Evolutionary conservation across 2,888 invertebrate species (phyloP).

Genomic region (Drosophila sordidapex): DNA sequence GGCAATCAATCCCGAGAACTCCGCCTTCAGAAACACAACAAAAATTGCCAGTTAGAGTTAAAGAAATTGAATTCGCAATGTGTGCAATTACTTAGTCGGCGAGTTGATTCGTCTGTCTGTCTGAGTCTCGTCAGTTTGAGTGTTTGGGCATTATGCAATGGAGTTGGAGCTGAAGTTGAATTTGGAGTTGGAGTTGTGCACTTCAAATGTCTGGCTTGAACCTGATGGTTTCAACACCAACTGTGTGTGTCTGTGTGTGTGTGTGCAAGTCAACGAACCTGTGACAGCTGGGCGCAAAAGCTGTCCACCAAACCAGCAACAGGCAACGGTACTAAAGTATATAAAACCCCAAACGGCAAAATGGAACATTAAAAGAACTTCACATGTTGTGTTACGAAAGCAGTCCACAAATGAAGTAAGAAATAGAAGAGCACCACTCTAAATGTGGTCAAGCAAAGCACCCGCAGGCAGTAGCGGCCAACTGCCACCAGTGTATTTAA

Average conservation of each 20-base stretch:
- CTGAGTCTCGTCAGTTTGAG: slow-evolving; percentile 11
- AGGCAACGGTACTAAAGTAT: slow-evolving; percentile 66
- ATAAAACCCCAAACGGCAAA: slow-evolving; percentile 67
- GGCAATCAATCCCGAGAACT: slow-evolving; percentile 8
- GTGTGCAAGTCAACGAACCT: slow-evolving; percentile 71
- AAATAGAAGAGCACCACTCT: slow-evolving; percentile 4
- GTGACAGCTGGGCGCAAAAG: slow-evolving; percentile 74
- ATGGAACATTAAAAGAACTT: slow-evolving; percentile 67
- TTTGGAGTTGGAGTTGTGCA: slow-evolving; percentile 24
- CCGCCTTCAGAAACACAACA: not conserved
- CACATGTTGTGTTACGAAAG: slow-evolving; percentile 60
- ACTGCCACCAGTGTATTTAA: slow-evolving; percentile 65
- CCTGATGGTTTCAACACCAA: slow-evolving; percentile 77
- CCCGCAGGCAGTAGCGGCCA: slow-evolving; percentile 73
- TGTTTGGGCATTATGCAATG: slow-evolving; percentile 64
- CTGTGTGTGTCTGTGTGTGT: slow-evolving; percentile 10
- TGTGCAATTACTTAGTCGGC: slow-evolving; percentile 46
- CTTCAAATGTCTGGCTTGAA: slow-evolving; percentile 58
- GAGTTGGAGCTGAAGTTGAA: slow-evolving; percentile 10
- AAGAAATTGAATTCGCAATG: slow-evolving; percentile 52
- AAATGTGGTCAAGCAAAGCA: slow-evolving; percentile 40
- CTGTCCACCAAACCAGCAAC: slow-evolving; percentile 35
- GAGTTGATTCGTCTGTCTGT: slow-evolving; percentile 21
- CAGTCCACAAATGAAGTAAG: slow-evolving; percentile 39
- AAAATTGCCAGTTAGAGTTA: slow-evolving; percentile 43